Conservation (phyloP, 2,888 invertebrate genomes). For the Esperia sulphurella region DNA sequence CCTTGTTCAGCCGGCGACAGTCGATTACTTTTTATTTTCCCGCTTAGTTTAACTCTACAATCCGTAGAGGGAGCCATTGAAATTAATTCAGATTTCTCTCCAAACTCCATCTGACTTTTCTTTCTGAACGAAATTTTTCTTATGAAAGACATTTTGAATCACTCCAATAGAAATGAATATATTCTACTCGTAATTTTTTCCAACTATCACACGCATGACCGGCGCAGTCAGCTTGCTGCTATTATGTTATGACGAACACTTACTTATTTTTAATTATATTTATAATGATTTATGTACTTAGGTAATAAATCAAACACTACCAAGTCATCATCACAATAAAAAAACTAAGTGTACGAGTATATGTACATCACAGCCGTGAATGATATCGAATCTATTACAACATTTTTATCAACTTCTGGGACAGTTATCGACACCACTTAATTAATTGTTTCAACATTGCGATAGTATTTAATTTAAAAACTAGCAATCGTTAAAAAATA, state of each 20-base stretch:
- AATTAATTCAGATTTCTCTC: constrained; percentile 9
- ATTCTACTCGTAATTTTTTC: too few relatives aligned
- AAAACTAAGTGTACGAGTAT: not conserved
- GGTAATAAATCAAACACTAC: not conserved
- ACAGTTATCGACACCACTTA: constrained; percentile 24
- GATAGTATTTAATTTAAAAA: constrained; percentile 16
- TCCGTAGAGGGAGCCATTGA: constrained; percentile 8
- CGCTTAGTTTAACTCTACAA: constrained; percentile 20
- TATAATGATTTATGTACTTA: too few relatives aligned
- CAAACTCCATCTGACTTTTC: constrained; percentile 23
- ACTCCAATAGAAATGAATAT: too few relatives aligned
- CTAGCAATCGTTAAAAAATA: constrained; percentile 42
- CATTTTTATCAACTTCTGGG: constrained; percentile 19
- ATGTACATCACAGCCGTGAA: constrained; percentile 2
- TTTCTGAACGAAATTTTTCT: constrained; percentile 31
- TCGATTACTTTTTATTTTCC: constrained; percentile 11
- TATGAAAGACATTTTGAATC: constrained; percentile 31
- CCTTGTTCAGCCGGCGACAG: constrained; percentile 5
- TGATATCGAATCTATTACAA: constrained; percentile 16
- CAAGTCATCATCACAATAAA: not conserved
- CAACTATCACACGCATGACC: too few relatives aligned
- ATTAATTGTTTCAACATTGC: constrained; percentile 25
- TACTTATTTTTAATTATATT: too few relatives aligned
- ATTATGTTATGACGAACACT: too few relatives aligned
- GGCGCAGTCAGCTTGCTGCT: too few relatives aligned